phyloP scores from a whole-genome alignment of 2,888 invertebrate genomes.

The Anthophora plumipes region DNA sequence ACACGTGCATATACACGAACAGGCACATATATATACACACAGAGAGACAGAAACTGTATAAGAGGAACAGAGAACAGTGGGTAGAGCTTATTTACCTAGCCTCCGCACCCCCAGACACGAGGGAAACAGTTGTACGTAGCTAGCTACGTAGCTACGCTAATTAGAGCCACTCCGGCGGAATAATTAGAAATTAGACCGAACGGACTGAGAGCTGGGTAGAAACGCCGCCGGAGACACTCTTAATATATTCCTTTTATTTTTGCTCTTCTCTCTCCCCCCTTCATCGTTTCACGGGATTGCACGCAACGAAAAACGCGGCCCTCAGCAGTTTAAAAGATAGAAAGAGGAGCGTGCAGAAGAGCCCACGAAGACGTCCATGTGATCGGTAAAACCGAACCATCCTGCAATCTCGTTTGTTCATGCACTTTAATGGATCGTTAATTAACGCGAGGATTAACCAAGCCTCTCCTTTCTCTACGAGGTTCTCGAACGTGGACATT shows the following conservation, averaged over 20 bases:
- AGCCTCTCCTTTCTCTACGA: not conserved
- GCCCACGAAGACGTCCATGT: constrained; percentile 29
- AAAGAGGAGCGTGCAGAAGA: not conserved
- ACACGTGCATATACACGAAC: not conserved
- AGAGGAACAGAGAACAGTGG: not conserved
- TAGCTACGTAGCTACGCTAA: constrained; percentile 73
- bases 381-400: constrained; percentile 28
- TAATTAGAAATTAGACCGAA: constrained; percentile 79
- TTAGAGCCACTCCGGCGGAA: constrained; percentile 78
- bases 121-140: constrained; percentile 60
- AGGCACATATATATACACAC: too few species aligned
- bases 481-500: not conserved
- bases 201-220: constrained; percentile 52
- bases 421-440: constrained; percentile 49
- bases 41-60: not conserved
- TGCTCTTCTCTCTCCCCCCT: constrained; percentile 21
- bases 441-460: constrained; percentile 16
- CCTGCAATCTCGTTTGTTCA: constrained; percentile 40
- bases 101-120: constrained; percentile 46
- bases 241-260: constrained; percentile 67
- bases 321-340: constrained; percentile 28
- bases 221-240: constrained; percentile 60
- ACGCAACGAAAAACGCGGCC: constrained; percentile 46
- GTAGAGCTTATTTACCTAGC: constrained; percentile 64
- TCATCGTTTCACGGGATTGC: constrained; percentile 55